Conservation (phyloP, 2,113 vertebrate genomes). For the Butorides virescens region DNA sequence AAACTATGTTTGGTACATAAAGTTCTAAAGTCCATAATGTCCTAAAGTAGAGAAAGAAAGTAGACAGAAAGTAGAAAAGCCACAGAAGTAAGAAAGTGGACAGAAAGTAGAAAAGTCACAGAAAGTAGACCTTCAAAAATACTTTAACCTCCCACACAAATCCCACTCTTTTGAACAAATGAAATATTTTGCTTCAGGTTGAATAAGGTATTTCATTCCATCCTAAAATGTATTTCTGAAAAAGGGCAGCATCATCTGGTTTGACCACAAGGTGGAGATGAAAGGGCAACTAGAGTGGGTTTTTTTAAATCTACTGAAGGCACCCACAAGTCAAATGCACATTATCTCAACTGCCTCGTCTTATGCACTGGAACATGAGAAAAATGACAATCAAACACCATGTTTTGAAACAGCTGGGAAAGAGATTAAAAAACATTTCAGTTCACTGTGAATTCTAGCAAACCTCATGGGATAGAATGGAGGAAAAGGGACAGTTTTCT, state of each 20-base stretch:
- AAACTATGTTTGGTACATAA: background rate
- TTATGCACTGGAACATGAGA: background rate
- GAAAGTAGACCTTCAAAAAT: background rate
- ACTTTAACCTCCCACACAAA: background rate
- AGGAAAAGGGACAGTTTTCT: background rate
- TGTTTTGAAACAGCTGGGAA: background rate
- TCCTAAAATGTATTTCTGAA: background rate
- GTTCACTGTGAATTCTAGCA: background rate
- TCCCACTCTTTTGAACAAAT: background rate
- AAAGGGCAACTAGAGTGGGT: background rate
- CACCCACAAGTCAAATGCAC: background rate
- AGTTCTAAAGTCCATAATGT: background rate
- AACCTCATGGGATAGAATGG: background rate
- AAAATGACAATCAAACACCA: background rate
- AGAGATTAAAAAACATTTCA: background rate
- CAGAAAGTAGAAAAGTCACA: background rate
- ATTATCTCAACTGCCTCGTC: background rate
- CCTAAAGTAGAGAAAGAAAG: background rate
- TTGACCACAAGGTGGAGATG: constrained; percentile 19
- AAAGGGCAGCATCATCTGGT: background rate
- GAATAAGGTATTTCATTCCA: background rate
- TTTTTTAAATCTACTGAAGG: background rate
- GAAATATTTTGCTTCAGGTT: background rate
- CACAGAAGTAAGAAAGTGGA: background rate
- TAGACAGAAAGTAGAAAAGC: background rate